Evolutionary conservation across 2,113 vertebrate species (phyloP).

Genomic region (Misgurnus anguillicaudatus): DNA sequence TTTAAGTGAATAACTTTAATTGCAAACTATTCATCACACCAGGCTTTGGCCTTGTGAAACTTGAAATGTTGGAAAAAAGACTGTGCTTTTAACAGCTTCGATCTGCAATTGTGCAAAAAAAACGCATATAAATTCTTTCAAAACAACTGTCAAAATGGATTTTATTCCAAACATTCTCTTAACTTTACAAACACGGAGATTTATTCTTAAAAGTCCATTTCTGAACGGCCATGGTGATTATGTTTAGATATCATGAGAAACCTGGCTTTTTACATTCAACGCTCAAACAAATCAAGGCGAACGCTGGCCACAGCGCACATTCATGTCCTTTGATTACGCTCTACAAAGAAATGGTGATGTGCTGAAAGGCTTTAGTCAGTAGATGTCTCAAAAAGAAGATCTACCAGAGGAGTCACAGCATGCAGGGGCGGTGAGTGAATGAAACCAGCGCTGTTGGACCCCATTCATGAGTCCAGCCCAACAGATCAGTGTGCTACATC

Average conservation of each 20-base stretch:
- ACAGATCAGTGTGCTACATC: slow-evolving; percentile 4
- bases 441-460: not conserved
- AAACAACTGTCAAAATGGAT: no score
- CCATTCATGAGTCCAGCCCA: slow-evolving; percentile 12
- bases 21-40: no score
- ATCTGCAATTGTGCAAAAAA: no score
- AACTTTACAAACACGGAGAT: no score
- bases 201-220: not conserved
- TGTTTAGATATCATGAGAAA: not conserved
- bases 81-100: no score
- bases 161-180: no score
- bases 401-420: slow-evolving; percentile 22
- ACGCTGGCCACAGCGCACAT: not conserved
- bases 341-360: not conserved
- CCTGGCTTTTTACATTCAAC: slow-evolving; percentile 20
- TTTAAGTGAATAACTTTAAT: no score
- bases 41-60: no score
- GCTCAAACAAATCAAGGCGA: not conserved
- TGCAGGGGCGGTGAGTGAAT: slow-evolving; percentile 9
- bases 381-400: not conserved
- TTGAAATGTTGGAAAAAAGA: no score
- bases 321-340: slow-evolving; percentile 11
- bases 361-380: slow-evolving; percentile 21
- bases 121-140: no score
- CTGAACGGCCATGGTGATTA: not conserved